Base-by-base conservation (phyloP, 2,797 vertebrate genomes). In the Dermochelys coriacea region DNA sequence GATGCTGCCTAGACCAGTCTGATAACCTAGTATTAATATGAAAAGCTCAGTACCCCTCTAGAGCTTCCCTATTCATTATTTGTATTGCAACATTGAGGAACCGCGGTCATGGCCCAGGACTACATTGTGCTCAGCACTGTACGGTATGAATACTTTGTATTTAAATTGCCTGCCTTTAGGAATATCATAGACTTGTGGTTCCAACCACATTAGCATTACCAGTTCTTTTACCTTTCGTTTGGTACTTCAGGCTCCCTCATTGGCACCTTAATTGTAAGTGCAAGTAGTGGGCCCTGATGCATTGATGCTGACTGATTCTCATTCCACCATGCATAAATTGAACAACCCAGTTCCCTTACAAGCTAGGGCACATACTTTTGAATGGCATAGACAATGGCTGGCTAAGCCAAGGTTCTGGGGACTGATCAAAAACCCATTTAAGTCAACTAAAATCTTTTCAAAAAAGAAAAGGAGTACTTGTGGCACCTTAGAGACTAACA, bases 1-100 rank as follows among this genome's bases (percentile, higher is more conserved):
- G 3, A 16, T 54, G 45, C 19, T 31, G 52, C 59, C 47, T 0
- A 0, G 4, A 29, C 81, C 16, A 0, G 55, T 47, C 6, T 10
- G 86, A 1, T 15, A 49, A 21, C 47, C 45, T 9, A 49, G 50
- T 34, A 45, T 25, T 45, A 50, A 5, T 34, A 18, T 27, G 34
- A 64, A 37, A 74, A 45, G 71, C 71, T 74, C 71, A 74, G 4
- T 27, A 27, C 10, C 3, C 23, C 41, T 45, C 21, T 21, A 74
- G n/a, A 74, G 10, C 9, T 45, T 45, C 21, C 68, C 37, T 71
- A 25, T 71, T 45, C 74, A 74, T 74, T 74, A 45, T 45, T 27
- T 23, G 71, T 74, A 74, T 74, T 41, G 8, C 41, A 41, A 12
- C 25, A 25, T 27, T 41, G 45, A 18, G 16, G 14, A 18, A n/a